Evolutionary conservation across 2,113 vertebrate genomes (phyloP), one percentile per base, ranked within the genome.

Genomic region (Dasyornis broadbenti): DNA sequence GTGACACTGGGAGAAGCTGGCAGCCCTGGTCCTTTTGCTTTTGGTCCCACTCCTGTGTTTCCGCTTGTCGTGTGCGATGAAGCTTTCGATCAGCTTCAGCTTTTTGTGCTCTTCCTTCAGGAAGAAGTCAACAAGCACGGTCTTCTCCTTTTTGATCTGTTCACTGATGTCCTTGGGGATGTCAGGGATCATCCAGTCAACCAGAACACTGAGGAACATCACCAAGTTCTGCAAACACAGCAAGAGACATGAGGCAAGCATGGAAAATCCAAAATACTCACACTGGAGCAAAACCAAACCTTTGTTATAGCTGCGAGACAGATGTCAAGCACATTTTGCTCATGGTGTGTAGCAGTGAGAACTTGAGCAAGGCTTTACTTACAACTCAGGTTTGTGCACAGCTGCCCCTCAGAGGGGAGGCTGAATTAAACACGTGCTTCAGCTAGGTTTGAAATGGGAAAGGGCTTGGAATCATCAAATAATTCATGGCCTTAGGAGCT

Each of bases 131-230:
- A 99, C 98, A 68, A 99, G 93, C 90, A 99, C 45, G 0, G 97
- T 97, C 95, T 99, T 99, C 89, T 99, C 99, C 78, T 98, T 98
- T 96, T 99, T 99, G 89, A 99, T 98, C 97, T 99, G 99, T 54
- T 99, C 99, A 13, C 98, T 98, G 94, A 99, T 98, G 77, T 99
- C 99, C 6, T 98, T 99, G 31, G 99, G 99, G 44, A 99, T 99
- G 44, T 99, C 99, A 10, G 99, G 99, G 91, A 99, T 99, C 98
- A 99, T 97, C 99, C 99, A 99, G 87, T 99, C 99, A 73, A 99
- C 99, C 9, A 99, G 96, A 96, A 99, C 98, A 27, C 99, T 99
- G 81, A 99, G 98, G 95, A 99, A 99, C 99, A 99, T 99, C 82
- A 99, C 99, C 31, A 99, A 94, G 84, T 99, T 99, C 99, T 99